These are phyloP conservation scores for Apotomis capreana DNA, from an alignment of 2,888 invertebrate genomes.

Conservation along the genomic window DNA sequence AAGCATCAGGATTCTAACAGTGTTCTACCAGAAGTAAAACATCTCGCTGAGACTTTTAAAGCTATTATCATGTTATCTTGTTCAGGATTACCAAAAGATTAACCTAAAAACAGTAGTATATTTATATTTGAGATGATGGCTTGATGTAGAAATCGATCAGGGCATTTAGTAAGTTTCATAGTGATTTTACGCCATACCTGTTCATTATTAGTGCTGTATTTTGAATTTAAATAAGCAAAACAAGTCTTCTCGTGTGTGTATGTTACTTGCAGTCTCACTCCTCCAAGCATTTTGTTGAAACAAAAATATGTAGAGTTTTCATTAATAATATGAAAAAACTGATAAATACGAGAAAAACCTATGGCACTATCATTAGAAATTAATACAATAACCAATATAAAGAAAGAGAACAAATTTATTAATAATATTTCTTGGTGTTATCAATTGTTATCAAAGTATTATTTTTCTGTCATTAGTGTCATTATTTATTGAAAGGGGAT, in stretches of 20 bases:
- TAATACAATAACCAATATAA: no score
- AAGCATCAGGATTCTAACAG: no score
- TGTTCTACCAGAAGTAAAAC: no score
- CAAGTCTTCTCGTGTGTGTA: slow-evolving; percentile 74
- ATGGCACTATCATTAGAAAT: neutral
- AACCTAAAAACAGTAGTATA: slow-evolving; percentile 46
- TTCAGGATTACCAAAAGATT: slow-evolving; percentile 43
- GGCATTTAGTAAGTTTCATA: slow-evolving; percentile 1
- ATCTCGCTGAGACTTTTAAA: no score
- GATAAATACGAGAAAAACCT: neutral
- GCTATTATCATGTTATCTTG: neutral
- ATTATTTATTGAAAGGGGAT: no score
- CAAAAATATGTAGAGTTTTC: neutral
- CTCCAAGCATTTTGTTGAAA: slow-evolving; percentile 65
- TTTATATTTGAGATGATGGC: no score
- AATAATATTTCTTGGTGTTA: no score
- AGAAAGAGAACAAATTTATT: no score
- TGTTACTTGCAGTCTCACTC: slow-evolving; percentile 67
- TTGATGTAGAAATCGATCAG: no score
- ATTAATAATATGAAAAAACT: neutral
- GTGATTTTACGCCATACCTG: slow-evolving; percentile 58
- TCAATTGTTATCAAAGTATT: no score
- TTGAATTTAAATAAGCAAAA: slow-evolving; percentile 76
- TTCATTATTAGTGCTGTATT: slow-evolving; percentile 73
- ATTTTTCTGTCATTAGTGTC: no score